phyloP scores from a whole-genome alignment of 2,113 vertebrate species.

The Dryoscopus gambensis region DNA sequence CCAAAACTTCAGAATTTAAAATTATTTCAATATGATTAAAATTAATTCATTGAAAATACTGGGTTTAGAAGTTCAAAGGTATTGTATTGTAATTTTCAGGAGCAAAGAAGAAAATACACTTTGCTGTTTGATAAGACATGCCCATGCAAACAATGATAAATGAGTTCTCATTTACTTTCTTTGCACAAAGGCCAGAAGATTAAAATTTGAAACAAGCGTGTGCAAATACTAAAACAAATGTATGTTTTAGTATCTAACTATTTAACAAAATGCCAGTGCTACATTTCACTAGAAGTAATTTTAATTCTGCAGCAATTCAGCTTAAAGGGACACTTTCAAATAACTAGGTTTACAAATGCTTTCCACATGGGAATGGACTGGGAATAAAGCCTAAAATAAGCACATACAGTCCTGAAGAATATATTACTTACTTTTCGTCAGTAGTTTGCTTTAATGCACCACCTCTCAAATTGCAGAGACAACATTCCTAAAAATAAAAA shows the following conservation, averaged over 20 bases:
- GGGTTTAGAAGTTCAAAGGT: background rate
- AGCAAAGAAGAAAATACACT: conserved; percentile 28
- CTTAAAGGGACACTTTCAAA: background rate
- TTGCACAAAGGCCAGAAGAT: background rate
- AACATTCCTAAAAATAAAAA: conserved; percentile 87
- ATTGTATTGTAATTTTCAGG: background rate
- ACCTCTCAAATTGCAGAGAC: conserved; percentile 95
- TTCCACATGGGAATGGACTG: background rate
- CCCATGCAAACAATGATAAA: conserved; percentile 42
- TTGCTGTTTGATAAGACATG: background rate
- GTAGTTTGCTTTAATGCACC: conserved; percentile 93
- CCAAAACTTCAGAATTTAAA: background rate
- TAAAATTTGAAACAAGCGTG: background rate
- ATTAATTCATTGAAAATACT: background rate
- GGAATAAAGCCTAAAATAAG: background rate
- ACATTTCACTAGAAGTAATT: background rate
- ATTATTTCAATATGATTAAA: background rate
- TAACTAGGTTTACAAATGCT: background rate
- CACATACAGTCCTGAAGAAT: background rate
- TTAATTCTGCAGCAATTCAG: background rate
- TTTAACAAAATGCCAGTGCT: background rate
- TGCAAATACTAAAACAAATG: conserved; percentile 1
- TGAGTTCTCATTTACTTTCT: conserved; percentile 17
- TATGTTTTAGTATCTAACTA: background rate
- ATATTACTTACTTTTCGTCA: conserved; percentile 84